A percentile compares a stretch with the other conserved stretches of the same genome.
Evolutionary conservation across 2,797 vertebrate genomes (phyloP).

Genomic region (Mus spretus): DNA sequence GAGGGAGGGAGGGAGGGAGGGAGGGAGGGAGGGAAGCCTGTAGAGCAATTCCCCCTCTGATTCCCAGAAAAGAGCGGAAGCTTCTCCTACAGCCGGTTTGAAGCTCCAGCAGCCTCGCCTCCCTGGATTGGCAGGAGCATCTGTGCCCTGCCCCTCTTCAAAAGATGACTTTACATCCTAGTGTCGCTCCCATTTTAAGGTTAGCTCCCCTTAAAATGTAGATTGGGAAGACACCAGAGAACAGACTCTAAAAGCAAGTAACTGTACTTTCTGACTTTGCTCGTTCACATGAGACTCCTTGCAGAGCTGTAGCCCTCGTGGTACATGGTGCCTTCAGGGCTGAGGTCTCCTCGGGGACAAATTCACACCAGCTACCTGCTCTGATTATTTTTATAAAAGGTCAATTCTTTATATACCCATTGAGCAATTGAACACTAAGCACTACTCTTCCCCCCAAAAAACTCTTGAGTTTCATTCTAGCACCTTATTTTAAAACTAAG

Average conservation of each 20-base stretch:
- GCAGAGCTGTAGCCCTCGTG: neutral
- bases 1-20: no score
- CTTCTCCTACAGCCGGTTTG: neutral
- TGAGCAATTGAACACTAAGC: neutral
- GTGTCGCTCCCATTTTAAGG: slow-evolving; percentile 50
- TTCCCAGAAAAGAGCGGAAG: neutral
- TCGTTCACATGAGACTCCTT: neutral
- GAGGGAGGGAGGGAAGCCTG: no score
- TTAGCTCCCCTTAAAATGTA: slow-evolving; percentile 32
- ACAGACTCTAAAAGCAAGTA: slow-evolving; percentile 56
- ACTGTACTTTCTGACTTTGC: slow-evolving; percentile 31
- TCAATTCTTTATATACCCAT: slow-evolving; percentile 5
- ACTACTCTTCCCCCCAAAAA: neutral
- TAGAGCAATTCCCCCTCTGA: neutral
- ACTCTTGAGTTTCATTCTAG: neutral
- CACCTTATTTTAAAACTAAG: slow-evolving; percentile 41
- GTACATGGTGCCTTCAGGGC: neutral
- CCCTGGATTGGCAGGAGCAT: neutral
- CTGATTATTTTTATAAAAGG: slow-evolving; percentile 36
- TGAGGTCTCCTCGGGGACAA: neutral
- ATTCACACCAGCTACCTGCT: neutral
- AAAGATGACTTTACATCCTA: slow-evolving; percentile 15
- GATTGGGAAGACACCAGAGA: neutral
- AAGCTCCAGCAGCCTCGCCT: neutral
- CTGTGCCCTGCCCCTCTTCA: neutral